These are phyloP conservation scores for Enoplosus armatus DNA, from an alignment of 2,797 vertebrate species.

Conservation along the genomic window DNA sequence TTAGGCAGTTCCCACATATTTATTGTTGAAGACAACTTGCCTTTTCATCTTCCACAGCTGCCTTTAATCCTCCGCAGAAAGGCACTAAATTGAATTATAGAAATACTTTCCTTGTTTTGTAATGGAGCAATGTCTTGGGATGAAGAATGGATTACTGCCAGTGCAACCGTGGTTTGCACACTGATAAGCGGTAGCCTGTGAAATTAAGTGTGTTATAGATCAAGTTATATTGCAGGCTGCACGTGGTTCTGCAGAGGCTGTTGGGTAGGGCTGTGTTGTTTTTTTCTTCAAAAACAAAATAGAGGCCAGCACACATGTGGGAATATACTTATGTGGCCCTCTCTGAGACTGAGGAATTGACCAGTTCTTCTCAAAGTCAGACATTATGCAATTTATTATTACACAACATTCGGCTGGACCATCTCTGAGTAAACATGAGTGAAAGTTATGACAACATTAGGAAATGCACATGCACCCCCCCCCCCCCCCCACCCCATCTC, in stretches of 20 bases:
- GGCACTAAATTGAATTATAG: constrained; percentile 61
- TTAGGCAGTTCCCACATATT: constrained; percentile 58
- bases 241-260: constrained; percentile 7
- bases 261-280: not conserved
- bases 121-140: constrained; percentile 56
- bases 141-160: constrained; percentile 41
- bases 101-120: constrained; percentile 74
- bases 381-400: constrained; percentile 43
- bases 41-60: constrained; percentile 77
- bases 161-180: constrained; percentile 34
- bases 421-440: constrained; percentile 21
- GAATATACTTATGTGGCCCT: constrained; percentile 45
- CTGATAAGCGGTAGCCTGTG: constrained; percentile 59
- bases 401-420: constrained; percentile 23
- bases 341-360: constrained; percentile 8
- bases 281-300: constrained; percentile 45
- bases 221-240: constrained; percentile 30
- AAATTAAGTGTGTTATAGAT: constrained; percentile 53
- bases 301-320: constrained; percentile 44
- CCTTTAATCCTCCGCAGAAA: constrained; percentile 72
- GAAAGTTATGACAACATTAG: constrained; percentile 29
- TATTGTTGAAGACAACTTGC: constrained; percentile 64
- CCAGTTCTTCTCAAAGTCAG: constrained; percentile 22
- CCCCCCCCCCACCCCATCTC: not conserved
- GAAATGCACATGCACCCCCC: not conserved